These are phyloP conservation scores for Acipenser transmontanus DNA, from an alignment of 2,797 vertebrate genomes.

Conservation along the genomic window DNA sequence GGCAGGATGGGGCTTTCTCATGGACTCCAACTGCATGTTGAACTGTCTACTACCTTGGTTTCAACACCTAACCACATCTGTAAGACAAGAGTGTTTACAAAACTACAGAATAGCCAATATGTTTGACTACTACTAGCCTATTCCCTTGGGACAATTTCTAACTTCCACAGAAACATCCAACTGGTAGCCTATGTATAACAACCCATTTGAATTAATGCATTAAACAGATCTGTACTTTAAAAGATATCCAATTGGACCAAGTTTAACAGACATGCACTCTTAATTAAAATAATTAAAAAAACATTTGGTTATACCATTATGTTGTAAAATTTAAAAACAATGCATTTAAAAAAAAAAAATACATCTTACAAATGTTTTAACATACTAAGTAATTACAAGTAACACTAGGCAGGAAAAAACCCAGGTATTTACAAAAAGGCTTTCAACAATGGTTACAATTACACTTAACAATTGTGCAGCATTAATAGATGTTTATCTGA, in stretches of 20 bases:
- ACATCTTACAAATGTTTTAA: too few relatives aligned
- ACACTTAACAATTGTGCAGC: too few relatives aligned
- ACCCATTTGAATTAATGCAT: conserved; percentile 29
- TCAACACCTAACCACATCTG: conserved; percentile 81
- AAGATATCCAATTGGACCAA: neutral
- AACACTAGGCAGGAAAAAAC: too few relatives aligned
- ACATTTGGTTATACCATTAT: too few relatives aligned
- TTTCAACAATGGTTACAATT: too few relatives aligned
- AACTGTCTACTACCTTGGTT: conserved; percentile 68
- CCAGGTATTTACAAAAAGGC: too few relatives aligned
- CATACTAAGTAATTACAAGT: too few relatives aligned
- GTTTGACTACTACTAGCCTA: conserved; percentile 51
- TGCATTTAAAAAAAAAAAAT: too few relatives aligned
- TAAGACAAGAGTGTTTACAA: conserved; percentile 76
- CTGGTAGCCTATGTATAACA: neutral
- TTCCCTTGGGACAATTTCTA: neutral
- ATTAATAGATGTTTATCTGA: too few relatives aligned
- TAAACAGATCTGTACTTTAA: conserved; percentile 38
- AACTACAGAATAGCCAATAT: conserved; percentile 66
- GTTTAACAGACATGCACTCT: too few relatives aligned
- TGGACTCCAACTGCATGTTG: conserved; percentile 68
- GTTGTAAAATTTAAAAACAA: too few relatives aligned
- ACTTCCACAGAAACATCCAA: neutral
- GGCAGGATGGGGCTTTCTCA: conserved; percentile 56
- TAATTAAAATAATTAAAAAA: neutral